Base-by-base conservation (phyloP, 1,140 invertebrate genomes). In the Zaprionus africanus region DNA sequence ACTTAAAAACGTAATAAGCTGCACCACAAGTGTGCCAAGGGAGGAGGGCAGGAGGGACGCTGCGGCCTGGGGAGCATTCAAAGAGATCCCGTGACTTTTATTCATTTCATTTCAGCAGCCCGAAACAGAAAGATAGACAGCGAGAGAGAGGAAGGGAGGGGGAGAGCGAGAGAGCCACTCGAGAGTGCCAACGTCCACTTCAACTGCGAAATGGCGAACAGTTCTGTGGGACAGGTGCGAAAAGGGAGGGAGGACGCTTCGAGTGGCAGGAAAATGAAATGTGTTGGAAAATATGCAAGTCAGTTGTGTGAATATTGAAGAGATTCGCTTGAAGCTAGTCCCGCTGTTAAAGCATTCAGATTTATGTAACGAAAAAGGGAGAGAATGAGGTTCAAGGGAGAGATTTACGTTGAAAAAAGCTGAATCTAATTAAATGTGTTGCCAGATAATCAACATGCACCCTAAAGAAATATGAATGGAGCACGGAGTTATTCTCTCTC, bases 1-100 rank as follows among this genome's bases (percentile, higher is more conserved):
- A 79, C 84, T 87, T 60, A 88, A 86, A 88, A 87, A 87, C 78
- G 71, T 82, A 87, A 87, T 87, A 88, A 88, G 71, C 82, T 58
- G 38, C 74, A 60, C 34, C 57, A 53, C 76, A 58, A 59, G 43
- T 54, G 54, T 38, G n/a, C 38, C 38, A 4, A 3, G 5, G 7
- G 3, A 0, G 41, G n/a, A 7, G 2, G 1, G 41, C 17, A 6
- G 41, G 36, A 12, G 7, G 22, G 22, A 53, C 7, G 28, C 11
- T 24, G 13, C 6, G 24, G 12, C 13, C 26, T 24, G 19, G 9
- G 19, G 11, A 19, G 58, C 13, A n/a, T 26, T 36, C 12, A 28
- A 22, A 51, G 49, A 38, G 59, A 22, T 53, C 41, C 46, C 46
- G 17, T 51, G 54, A 64, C 73, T 76, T 76, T 76, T 76, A 71